Conservation (phyloP, 2,113 vertebrate species). For the Phainopepla nitens region DNA sequence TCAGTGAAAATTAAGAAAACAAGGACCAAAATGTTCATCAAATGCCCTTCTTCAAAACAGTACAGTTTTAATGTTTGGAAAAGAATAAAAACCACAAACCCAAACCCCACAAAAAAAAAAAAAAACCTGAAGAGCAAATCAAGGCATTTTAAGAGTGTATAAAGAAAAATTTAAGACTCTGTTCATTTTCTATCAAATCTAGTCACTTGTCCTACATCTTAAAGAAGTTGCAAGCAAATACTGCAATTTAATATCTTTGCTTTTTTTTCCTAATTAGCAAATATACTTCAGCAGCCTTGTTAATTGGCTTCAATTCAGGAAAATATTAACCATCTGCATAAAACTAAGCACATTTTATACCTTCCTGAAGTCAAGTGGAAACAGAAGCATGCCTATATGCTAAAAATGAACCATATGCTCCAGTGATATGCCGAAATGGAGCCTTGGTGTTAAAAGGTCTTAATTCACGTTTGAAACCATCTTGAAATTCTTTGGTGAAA, state of each 20-base stretch:
- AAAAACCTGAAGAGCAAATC: neutral
- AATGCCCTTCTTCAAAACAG: neutral
- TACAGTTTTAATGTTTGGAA: neutral
- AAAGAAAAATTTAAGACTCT: neutral
- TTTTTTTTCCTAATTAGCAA: neutral
- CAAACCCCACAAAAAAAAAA: neutral
- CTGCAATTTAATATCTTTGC: neutral
- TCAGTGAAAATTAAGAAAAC: neutral
- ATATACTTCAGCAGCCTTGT: neutral
- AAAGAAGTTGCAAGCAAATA: neutral
- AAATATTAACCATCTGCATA: constrained; percentile 13
- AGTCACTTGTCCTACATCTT: neutral
- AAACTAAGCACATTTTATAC: neutral
- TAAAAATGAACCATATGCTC: neutral
- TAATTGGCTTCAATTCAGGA: neutral
- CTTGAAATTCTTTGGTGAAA: neutral
- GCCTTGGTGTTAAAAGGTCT: neutral
- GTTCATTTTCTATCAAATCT: neutral
- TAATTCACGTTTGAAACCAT: constrained; percentile 3
- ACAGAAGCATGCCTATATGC: neutral
- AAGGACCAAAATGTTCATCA: neutral
- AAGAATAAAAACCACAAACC: neutral
- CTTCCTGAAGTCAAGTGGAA: neutral
- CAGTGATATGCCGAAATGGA: neutral
- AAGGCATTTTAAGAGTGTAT: neutral